Conservation (phyloP, 2,888 invertebrate genomes). For the Furcula furcula region DNA sequence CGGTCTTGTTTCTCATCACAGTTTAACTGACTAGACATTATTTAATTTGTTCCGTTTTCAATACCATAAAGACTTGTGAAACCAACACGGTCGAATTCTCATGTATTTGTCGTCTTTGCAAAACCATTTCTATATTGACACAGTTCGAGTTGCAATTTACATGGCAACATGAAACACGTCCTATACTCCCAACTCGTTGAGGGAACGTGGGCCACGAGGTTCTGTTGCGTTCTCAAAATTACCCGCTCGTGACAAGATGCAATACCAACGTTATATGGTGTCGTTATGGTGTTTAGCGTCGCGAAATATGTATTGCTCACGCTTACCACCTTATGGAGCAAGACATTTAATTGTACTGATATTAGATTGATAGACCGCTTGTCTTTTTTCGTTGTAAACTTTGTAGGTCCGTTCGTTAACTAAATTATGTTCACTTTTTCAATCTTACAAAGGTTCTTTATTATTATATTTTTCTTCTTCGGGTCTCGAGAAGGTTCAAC, state of each 20-base stretch:
- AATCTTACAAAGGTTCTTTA: constrained; percentile 8
- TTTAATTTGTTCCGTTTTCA: no score
- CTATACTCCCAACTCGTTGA: constrained; percentile 38
- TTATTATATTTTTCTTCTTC: no score
- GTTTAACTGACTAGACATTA: no score
- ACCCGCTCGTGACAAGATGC: constrained; percentile 53
- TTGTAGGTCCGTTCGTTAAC: constrained; percentile 8
- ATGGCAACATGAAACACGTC: constrained; percentile 27
- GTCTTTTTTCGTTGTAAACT: background rate
- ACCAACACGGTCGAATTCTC: background rate
- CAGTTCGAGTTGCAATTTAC: constrained; percentile 19
- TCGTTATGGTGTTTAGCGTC: constrained; percentile 1
- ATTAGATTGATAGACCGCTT: background rate
- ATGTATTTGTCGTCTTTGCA: background rate
- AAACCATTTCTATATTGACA: background rate
- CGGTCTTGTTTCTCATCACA: no score
- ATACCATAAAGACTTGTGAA: no score
- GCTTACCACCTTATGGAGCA: background rate
- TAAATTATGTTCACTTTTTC: background rate
- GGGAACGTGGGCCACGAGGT: constrained; percentile 34
- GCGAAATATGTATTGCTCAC: constrained; percentile 1
- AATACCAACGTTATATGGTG: background rate
- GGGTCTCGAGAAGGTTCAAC: no score
- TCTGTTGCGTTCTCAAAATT: constrained; percentile 50
- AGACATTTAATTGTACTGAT: background rate